Percentiles rank a stretch among this genome's conserved stretches.
Evolutionary conservation across 2,797 vertebrate genomes (phyloP).

Genomic region (Sphenopsis melanotis): DNA sequence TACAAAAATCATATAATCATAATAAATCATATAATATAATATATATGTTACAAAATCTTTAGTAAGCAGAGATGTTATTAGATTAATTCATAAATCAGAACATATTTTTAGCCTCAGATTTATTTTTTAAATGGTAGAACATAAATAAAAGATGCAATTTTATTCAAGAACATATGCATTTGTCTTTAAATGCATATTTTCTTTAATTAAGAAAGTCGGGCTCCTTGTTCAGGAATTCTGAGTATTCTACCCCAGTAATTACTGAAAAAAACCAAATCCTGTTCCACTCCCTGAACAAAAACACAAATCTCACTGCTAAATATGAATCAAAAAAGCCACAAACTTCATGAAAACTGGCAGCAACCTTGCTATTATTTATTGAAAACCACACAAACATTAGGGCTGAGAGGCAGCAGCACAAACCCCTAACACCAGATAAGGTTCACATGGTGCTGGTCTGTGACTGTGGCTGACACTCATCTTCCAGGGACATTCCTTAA

Average conservation of each 20-base stretch:
- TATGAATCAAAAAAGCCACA: background rate
- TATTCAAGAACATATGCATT: background rate
- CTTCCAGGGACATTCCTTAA: background rate
- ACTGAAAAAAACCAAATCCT: background rate
- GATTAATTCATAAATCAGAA: background rate
- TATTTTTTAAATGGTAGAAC: background rate
- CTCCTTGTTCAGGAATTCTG: background rate
- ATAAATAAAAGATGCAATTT: background rate
- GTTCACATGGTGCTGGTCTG: background rate
- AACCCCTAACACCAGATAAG: background rate
- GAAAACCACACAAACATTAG: background rate
- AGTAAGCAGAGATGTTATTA: background rate
- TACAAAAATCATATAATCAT: background rate
- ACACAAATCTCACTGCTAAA: background rate
- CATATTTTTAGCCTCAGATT: slow-evolving; percentile 6
- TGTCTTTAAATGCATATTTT: background rate
- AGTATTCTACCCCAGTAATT: background rate
- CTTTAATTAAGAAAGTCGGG: background rate
- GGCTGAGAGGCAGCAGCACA: background rate
- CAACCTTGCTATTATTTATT: background rate
- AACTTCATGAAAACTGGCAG: background rate
- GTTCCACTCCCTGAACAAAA: background rate
- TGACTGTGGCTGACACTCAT: background rate
- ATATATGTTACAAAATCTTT: background rate
- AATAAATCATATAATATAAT: background rate